Conservation (phyloP, 2,113 vertebrate species). For the Hydrolagus affinis region DNA sequence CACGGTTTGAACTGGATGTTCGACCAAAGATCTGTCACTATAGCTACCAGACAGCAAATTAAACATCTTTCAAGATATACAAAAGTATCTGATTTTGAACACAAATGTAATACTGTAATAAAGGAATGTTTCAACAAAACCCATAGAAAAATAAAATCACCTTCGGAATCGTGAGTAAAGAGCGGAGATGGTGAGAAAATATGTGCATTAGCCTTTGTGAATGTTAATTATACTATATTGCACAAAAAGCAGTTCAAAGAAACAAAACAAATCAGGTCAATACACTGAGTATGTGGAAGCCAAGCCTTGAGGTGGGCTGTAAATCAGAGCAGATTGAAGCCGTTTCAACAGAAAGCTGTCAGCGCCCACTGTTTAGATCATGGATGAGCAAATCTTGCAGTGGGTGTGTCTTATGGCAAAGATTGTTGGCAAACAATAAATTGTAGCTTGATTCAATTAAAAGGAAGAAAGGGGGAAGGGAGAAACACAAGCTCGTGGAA, state of each 20-base stretch:
- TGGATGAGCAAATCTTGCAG: slow-evolving; percentile 41
- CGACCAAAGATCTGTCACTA: not conserved
- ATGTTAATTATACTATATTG: not conserved
- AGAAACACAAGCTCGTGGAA: slow-evolving; percentile 13
- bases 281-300: not conserved
- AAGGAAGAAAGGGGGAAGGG: not conserved
- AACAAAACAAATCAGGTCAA: not conserved
- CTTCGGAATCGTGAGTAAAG: not conserved
- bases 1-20: not conserved
- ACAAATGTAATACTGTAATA: not conserved
- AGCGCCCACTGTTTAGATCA: not conserved
- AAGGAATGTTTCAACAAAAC: no score
- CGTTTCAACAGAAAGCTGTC: not conserved
- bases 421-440: slow-evolving; percentile 64
- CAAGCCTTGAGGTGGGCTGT: not conserved
- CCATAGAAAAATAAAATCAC: not conserved
- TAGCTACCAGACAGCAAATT: not conserved
- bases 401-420: slow-evolving; percentile 56
- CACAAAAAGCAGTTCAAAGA: not conserved
- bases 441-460: slow-evolving; percentile 10
- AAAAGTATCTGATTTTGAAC: not conserved
- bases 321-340: not conserved
- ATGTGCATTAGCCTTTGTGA: not conserved
- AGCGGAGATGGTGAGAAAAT: not conserved
- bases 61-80: not conserved